Percentiles rank a stretch among this genome's conserved stretches.
Evolutionary conservation across 2,888 invertebrate genomes (phyloP).

Genomic region (Plusia festucae): DNA sequence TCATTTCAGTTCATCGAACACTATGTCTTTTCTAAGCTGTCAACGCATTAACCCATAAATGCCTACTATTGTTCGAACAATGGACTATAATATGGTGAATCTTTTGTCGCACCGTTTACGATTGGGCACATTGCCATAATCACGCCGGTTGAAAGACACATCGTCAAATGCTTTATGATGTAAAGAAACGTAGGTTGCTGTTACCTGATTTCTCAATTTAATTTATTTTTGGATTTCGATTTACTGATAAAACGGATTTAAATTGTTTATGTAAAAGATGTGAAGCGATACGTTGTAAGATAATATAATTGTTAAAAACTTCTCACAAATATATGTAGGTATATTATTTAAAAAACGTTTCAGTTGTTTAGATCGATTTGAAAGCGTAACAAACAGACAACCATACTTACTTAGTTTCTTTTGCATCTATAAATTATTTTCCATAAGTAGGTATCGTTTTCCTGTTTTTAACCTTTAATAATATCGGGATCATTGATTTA

Average conservation of each 20-base stretch:
- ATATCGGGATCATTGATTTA: constrained; percentile 33
- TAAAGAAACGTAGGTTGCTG: constrained; percentile 3
- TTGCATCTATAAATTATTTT: constrained; percentile 9
- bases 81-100: constrained; percentile 9
- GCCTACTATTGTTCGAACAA: constrained; percentile 9
- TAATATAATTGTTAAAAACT: neutral
- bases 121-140: constrained; percentile 16
- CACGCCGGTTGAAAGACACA: constrained; percentile 8
- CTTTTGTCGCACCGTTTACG: constrained; percentile 12
- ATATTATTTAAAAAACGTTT: neutral
- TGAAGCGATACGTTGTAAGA: neutral
- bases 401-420: too few relatives aligned
- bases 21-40: neutral
- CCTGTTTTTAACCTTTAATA: constrained; percentile 36
- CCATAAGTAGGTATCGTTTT: constrained; percentile 21
- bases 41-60: constrained; percentile 5
- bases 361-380: neutral
- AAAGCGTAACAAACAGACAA: too few relatives aligned
- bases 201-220: neutral
- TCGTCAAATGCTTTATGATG: neutral
- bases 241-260: neutral
- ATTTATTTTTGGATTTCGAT: neutral
- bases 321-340: neutral
- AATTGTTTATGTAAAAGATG: neutral
- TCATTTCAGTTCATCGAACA: neutral